Evolutionary conservation across 2,888 invertebrate genomes (phyloP).

Genomic region (Drosophila quinaria): DNA sequence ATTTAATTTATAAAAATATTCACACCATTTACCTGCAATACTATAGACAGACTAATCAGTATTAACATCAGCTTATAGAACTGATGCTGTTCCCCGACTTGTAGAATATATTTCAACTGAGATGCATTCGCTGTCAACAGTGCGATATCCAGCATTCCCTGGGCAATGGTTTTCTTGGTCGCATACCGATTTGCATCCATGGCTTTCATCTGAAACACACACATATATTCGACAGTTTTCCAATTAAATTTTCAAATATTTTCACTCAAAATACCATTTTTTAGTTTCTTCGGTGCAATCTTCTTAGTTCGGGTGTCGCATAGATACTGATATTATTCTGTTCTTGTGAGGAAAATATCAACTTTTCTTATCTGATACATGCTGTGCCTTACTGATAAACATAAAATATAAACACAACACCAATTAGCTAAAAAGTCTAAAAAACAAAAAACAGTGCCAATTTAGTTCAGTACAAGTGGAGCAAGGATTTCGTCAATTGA

Average conservation of each 20-base stretch:
- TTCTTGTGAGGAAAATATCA: background rate
- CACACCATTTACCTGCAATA: slow-evolving; percentile 90
- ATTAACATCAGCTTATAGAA: slow-evolving; percentile 93
- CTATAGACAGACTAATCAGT: slow-evolving; percentile 92
- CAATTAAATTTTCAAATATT: background rate
- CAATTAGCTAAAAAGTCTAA: slow-evolving; percentile 47
- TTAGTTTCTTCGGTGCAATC: slow-evolving; percentile 3
- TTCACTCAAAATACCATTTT: slow-evolving; percentile 35
- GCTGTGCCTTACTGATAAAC: slow-evolving; percentile 55
- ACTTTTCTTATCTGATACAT: slow-evolving; percentile 47
- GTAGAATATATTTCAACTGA: slow-evolving; percentile 94
- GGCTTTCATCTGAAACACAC: slow-evolving; percentile 88
- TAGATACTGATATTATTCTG: slow-evolving; percentile 17
- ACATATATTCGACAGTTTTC: background rate
- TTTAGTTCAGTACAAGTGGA: slow-evolving; percentile 38
- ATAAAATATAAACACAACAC: slow-evolving; percentile 17
- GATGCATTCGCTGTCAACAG: slow-evolving; percentile 95
- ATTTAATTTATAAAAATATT: background rate
- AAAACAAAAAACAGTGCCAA: slow-evolving; percentile 3
- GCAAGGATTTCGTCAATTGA: slow-evolving; percentile 43
- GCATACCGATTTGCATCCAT: slow-evolving; percentile 95
- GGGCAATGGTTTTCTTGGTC: slow-evolving; percentile 96
- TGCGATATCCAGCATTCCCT: slow-evolving; percentile 96
- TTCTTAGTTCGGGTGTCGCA: slow-evolving; percentile 3
- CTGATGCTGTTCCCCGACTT: slow-evolving; percentile 93